Evolutionary conservation across 1,140 invertebrate genomes (phyloP), one percentile per base, ranked within the genome.

Genomic region (Drosophila pachea): DNA sequence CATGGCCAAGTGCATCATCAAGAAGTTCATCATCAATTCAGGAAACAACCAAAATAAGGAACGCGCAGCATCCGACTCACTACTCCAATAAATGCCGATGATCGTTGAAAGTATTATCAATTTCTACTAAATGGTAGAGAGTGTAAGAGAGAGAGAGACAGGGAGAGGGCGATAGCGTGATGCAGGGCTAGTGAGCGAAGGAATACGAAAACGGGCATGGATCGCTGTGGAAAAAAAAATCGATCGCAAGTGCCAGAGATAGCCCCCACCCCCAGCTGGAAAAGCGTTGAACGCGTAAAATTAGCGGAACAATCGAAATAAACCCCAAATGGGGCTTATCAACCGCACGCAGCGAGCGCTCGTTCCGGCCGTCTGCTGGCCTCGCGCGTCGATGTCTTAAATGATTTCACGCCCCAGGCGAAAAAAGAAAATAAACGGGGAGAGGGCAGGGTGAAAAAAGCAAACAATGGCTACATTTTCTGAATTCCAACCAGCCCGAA

Each of bases 321-420:
- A 74, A 73, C 63, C 63, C 22, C 65, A 58, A 73, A 73, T 62
- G 38, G 36, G 38, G 65, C 79, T 67, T 77, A 82, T 81, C 66
- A 67, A 29, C 9, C 29, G 58, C 36, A 33, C 48, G 12, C 40
- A 62, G 43, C 70, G 45, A 12, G 16, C 11, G 14, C 7, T 4
- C 29, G 2, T 33, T 32, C n/a, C 2, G 40, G 4, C 29, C 16
- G n/a, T n/a, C n/a, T n/a, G n/a, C n/a, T n/a, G n/a, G n/a, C n/a
- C n/a, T n/a, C n/a, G 29, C 54, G 38, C 33, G 33, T 11, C 31
- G 35, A 35, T 22, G 53, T 47, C 36, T 58, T 47, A 72, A 47
- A 52, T 62, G 63, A 78, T 81, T 74, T 74, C 54, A 78, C 76
- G 79, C 62, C 76, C 76, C 66, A 70, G 74, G 71, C 52, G 74